Evolutionary conservation across 2,888 invertebrate genomes (phyloP).

Genomic region (Eurytoma adleriae): DNA sequence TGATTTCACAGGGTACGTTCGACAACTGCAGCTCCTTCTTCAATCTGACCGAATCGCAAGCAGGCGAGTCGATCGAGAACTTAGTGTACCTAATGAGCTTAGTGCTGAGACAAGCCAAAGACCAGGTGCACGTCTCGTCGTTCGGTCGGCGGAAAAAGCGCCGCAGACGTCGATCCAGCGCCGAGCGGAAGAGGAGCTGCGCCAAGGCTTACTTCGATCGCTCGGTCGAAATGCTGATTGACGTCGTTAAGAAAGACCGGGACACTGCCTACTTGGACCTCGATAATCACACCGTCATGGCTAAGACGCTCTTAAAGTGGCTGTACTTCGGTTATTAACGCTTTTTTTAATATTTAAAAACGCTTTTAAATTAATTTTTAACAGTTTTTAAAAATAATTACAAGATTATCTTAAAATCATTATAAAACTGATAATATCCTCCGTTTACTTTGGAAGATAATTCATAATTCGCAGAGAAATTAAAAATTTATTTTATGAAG

Average conservation of each 20-base stretch:
- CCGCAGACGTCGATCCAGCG: constrained; percentile 48
- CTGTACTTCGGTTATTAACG: constrained; percentile 75
- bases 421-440: no score
- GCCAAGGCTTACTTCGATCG: constrained; percentile 77
- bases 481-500: no score
- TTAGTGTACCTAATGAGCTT: constrained; percentile 81
- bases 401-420: no score
- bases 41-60: constrained; percentile 61
- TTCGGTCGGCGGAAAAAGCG: constrained; percentile 37
- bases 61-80: constrained; percentile 78
- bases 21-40: constrained; percentile 58
- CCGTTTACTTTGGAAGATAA: no score
- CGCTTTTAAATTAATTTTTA: not conserved
- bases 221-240: constrained; percentile 79
- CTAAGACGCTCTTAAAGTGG: constrained; percentile 81
- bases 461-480: no score
- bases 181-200: constrained; percentile 59
- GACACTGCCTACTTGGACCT: constrained; percentile 78
- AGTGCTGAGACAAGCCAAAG: constrained; percentile 82
- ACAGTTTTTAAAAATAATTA: not conserved
- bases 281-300: constrained; percentile 76
- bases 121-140: constrained; percentile 70
- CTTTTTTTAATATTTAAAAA: no score
- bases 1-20: constrained; percentile 30
- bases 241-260: constrained; percentile 80